phyloP scores from a whole-genome alignment of 2,113 vertebrate genomes.

The Pyxicephalus adspersus region DNA sequence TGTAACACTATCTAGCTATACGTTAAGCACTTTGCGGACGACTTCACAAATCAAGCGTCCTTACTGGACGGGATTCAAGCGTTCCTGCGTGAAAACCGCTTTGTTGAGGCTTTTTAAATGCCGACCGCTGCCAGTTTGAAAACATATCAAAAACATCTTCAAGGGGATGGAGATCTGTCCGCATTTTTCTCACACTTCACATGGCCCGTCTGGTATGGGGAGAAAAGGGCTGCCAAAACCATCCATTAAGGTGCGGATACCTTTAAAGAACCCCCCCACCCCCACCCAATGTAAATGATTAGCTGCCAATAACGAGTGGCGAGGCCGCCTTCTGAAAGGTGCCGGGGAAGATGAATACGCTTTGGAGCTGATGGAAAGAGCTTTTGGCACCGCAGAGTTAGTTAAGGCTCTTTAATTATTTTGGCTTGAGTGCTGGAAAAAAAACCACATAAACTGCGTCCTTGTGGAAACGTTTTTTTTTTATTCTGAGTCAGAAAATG shows the following conservation, averaged over 20 bases:
- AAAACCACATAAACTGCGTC: constrained; percentile 40
- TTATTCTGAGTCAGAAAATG: neutral
- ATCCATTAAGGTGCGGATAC: constrained; percentile 36
- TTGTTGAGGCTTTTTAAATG: constrained; percentile 14
- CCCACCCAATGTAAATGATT: neutral
- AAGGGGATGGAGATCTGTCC: neutral
- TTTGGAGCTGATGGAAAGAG: neutral
- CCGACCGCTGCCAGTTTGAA: constrained; percentile 38
- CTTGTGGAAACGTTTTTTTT: constrained; percentile 28
- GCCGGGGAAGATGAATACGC: neutral
- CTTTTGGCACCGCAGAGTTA: constrained; percentile 9
- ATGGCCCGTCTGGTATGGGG: constrained; percentile 25
- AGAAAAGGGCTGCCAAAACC: constrained; percentile 13
- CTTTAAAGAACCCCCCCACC: neutral
- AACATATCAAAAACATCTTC: constrained; percentile 25
- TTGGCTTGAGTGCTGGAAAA: constrained; percentile 42
- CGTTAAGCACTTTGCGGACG: neutral
- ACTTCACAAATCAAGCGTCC: constrained; percentile 40
- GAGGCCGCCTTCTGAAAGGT: neutral
- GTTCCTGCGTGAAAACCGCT: neutral
- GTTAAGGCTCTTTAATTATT: constrained; percentile 43
- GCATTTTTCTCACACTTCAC: constrained; percentile 14
- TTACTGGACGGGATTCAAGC: constrained; percentile 10
- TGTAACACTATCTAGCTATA: constrained; percentile 36
- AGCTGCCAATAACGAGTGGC: constrained; percentile 18